Evolutionary conservation across 2,888 invertebrate genomes (phyloP), one percentile per base, ranked within the genome.

Genomic region (Acrobasis repandana): DNA sequence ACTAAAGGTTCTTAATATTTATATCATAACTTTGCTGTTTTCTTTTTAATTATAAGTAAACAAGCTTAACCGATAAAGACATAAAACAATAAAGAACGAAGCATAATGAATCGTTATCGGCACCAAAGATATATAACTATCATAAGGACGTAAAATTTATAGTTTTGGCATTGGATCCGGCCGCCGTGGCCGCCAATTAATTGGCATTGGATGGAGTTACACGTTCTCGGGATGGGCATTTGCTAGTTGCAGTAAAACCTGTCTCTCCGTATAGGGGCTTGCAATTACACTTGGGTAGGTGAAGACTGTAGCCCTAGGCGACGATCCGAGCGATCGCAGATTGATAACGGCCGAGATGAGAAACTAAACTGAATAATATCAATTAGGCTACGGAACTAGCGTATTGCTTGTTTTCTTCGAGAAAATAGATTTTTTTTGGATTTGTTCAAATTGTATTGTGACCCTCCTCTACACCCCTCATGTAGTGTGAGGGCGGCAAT

Each of bases 321-420:
- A 79, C 76, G 74, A 68, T 72, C 69, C 76, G 74, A 75, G 76
- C 80, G 80, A 85, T 82, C 82, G 79, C 72, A 87, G 89, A 88
- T 90, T 88, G 86, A 88, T 89, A 88, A 88, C 85, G 83, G 74
- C 72, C 75, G 74, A 80, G 43, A 88, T 85, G 83, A 81, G 75
- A 78, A 83, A 82, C 74, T 80, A 75, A 8, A 77, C 78, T 84
- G 88, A 88, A 89, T 89, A 88, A 86, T 86, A 85, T 82, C 77
- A 74, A 74, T 66, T 61, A 70, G 74, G 81, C 80, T 68, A 72
- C 50, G 62, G 71, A 71, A 70, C 20, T 54, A 61, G 75, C 74
- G 57, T 15, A 6, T 46, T 52, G 33, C 28, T 56, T 48, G 48
- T 20, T 20, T 20, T 20, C 4, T 20, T n/a, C n/a, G n/a, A n/a